Conservation (phyloP, 1,140 invertebrate species). For the Drosophila guanche region DNA sequence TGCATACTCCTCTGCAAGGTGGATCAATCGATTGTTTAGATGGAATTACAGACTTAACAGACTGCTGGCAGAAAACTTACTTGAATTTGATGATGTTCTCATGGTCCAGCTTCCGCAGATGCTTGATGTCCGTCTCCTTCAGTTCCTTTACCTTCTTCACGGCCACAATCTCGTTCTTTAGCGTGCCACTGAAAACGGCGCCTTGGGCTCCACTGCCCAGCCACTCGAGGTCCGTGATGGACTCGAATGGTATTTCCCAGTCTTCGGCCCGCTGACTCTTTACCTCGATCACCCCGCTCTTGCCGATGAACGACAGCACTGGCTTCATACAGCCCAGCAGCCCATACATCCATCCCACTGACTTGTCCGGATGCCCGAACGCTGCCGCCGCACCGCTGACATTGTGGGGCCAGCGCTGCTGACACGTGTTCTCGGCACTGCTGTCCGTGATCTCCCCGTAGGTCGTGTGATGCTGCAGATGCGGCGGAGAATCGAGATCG, state of each 20-base stretch:
- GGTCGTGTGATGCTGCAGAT: constrained; percentile 64
- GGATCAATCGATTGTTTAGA: neutral
- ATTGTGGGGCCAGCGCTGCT: constrained; percentile 83
- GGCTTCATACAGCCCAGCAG: constrained; percentile 94
- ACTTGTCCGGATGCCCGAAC: constrained; percentile 84
- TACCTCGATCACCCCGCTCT: constrained; percentile 85
- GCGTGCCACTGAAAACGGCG: constrained; percentile 95
- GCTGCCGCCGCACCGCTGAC: constrained; percentile 62
- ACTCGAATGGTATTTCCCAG: constrained; percentile 98
- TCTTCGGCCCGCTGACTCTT: constrained; percentile 86
- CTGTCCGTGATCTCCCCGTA: constrained; percentile 81
- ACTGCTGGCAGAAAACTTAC: constrained; percentile 82
- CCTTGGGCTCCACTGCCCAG: constrained; percentile 98
- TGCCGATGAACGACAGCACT: constrained; percentile 93
- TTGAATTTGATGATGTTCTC: constrained; percentile 98
- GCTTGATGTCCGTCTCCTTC: constrained; percentile 97
- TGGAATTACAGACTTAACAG: neutral
- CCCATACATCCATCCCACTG: constrained; percentile 90
- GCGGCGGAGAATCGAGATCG: constrained; percentile 58
- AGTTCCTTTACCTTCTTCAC: constrained; percentile 98
- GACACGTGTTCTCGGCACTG: constrained; percentile 80
- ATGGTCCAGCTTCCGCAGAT: constrained; percentile 97
- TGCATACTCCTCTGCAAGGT: constrained; percentile 92
- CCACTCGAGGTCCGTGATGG: constrained; percentile 95
- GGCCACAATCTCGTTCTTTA: constrained; percentile 93